Evolutionary conservation across 2,797 vertebrate species (phyloP).

Genomic region (Anguilla anguilla): DNA sequence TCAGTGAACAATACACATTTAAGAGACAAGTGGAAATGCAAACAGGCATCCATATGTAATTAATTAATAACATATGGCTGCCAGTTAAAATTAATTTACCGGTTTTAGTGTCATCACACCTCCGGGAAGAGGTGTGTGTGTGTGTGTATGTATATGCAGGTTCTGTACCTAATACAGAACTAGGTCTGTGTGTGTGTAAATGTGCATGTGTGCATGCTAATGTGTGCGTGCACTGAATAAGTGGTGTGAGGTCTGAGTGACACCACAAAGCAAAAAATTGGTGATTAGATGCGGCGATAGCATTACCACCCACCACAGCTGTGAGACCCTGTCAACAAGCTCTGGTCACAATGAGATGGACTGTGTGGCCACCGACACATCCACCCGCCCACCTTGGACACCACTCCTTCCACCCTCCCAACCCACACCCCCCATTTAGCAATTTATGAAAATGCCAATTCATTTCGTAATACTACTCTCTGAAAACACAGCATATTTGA

Average conservation of each 20-base stretch:
- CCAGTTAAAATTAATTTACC: not conserved
- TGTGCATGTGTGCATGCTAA: not conserved
- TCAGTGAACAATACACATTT: not conserved
- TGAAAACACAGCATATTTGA: not conserved
- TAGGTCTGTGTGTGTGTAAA: not conserved
- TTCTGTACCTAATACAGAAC: too few species aligned
- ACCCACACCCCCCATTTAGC: not conserved
- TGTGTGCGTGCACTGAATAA: not conserved
- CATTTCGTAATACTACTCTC: not conserved
- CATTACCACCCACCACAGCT: conserved; percentile 13
- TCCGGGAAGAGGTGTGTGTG: not conserved
- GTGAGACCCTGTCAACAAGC: not conserved
- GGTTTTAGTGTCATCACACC: not conserved
- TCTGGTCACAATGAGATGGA: not conserved
- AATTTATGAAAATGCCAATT: not conserved
- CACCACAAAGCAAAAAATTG: not conserved
- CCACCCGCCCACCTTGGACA: not conserved
- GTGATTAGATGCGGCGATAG: conserved; percentile 17
- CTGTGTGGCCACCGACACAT: not conserved
- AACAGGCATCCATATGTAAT: not conserved
- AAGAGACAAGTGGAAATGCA: not conserved
- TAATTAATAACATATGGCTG: not conserved
- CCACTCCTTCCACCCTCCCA: not conserved
- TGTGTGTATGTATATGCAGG: not conserved
- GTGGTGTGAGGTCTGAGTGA: conserved; percentile 23